Conservation (phyloP, 2,113 vertebrate species). For the Calidris pugnax region DNA sequence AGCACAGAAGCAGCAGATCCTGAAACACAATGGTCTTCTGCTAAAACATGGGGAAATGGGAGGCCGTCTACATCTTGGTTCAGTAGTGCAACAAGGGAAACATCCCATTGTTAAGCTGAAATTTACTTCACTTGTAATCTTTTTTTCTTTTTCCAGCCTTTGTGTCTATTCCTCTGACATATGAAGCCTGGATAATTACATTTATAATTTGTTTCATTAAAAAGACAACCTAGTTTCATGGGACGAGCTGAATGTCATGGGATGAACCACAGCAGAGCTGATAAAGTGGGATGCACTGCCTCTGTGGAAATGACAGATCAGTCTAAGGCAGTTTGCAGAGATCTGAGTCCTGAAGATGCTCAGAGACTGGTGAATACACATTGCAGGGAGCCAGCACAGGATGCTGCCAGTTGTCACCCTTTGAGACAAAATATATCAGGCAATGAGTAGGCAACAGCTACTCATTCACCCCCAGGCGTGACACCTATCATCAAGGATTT, state of each 20-base stretch:
- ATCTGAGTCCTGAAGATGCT: background rate
- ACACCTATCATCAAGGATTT: background rate
- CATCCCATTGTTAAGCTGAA: background rate
- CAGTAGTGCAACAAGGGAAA: background rate
- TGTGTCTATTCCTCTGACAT: background rate
- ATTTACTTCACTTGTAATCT: background rate
- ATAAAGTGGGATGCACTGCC: background rate
- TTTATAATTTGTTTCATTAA: conserved; percentile 16
- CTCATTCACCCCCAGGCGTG: background rate
- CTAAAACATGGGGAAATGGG: background rate
- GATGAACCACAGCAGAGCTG: background rate
- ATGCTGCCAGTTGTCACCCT: background rate
- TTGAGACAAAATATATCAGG: background rate
- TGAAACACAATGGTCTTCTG: background rate
- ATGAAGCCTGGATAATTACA: background rate
- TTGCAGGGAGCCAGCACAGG: background rate
- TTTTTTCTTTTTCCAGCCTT: background rate
- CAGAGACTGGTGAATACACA: background rate
- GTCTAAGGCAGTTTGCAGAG: background rate
- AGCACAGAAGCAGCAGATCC: background rate
- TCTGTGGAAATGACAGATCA: background rate
- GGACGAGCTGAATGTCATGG: background rate
- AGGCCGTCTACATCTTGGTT: background rate
- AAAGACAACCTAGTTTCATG: background rate
- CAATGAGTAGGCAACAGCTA: background rate